Conservation (phyloP, 1,140 invertebrate genomes). For the Leptoteleia sp. region DNA sequence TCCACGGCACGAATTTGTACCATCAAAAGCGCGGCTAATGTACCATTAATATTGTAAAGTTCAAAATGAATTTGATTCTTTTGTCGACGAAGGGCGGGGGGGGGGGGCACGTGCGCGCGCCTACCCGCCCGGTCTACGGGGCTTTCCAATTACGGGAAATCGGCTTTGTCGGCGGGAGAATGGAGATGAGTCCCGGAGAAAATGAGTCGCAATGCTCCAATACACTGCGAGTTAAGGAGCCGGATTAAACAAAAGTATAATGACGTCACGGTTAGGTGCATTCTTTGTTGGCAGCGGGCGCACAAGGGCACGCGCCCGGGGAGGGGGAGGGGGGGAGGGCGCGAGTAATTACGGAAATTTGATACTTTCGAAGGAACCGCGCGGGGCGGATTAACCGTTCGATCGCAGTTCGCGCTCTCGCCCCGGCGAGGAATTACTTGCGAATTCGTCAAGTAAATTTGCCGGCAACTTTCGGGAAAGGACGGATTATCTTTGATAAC, state of each 20-base stretch:
- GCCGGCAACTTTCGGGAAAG: too few relatives aligned
- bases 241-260: constrained; percentile 52
- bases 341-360: constrained; percentile 73
- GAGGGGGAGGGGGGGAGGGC: constrained; percentile 61
- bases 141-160: constrained; percentile 72
- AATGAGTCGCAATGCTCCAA: constrained; percentile 56
- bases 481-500: too few relatives aligned
- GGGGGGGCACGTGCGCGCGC: constrained; percentile 26
- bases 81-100: neutral
- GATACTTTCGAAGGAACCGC: constrained; percentile 70
- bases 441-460: too few relatives aligned
- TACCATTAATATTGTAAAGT: constrained; percentile 50
- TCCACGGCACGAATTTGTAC: constrained; percentile 42
- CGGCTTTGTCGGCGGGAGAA: constrained; percentile 63
- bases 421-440: too few relatives aligned
- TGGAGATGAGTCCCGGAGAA: constrained; percentile 60
- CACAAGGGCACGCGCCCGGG: constrained; percentile 59
- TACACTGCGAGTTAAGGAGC: constrained; percentile 47
- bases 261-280: constrained; percentile 50
- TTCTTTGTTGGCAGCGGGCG: constrained; percentile 63
- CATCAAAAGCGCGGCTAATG: constrained; percentile 25
- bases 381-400: constrained; percentile 71
- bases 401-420: too few relatives aligned
- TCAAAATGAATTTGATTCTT: constrained; percentile 46
- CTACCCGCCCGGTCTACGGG: too few relatives aligned